Percentiles rank a stretch among this genome's conserved stretches.
These are phyloP conservation scores for Ciconia nigra DNA, from an alignment of 2,797 vertebrate genomes.

Conservation along the genomic window DNA sequence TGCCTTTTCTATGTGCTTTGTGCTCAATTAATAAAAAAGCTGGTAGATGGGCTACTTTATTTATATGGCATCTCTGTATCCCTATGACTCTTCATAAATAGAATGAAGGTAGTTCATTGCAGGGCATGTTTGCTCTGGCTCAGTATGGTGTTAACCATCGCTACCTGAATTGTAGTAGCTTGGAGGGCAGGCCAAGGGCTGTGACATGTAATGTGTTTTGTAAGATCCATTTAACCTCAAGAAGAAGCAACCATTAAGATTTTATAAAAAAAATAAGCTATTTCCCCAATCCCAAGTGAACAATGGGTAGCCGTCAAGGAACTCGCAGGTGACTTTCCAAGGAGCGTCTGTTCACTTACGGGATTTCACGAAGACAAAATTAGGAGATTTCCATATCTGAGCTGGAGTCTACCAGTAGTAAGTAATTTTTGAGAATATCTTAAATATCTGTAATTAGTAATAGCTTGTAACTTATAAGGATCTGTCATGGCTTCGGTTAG, in stretches of 20 bases:
- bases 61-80: neutral
- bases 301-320: neutral
- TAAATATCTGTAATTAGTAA: neutral
- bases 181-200: neutral
- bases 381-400: neutral
- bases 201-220: neutral
- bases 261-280: neutral
- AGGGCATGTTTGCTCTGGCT: neutral
- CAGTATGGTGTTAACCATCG: neutral
- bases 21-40: neutral
- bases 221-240: neutral
- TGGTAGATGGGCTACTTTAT: neutral
- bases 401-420: neutral
- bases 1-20: neutral
- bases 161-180: neutral
- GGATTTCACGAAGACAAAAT: neutral
- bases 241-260: neutral
- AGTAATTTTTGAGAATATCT: neutral
- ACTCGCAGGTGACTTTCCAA: neutral
- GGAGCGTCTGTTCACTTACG: neutral
- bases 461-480: neutral
- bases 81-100: neutral
- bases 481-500: neutral
- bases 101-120: neutral
- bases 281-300: neutral